Evolutionary conservation across 2,888 invertebrate genomes (phyloP).

Genomic region (Torymus aiolomorphi): DNA sequence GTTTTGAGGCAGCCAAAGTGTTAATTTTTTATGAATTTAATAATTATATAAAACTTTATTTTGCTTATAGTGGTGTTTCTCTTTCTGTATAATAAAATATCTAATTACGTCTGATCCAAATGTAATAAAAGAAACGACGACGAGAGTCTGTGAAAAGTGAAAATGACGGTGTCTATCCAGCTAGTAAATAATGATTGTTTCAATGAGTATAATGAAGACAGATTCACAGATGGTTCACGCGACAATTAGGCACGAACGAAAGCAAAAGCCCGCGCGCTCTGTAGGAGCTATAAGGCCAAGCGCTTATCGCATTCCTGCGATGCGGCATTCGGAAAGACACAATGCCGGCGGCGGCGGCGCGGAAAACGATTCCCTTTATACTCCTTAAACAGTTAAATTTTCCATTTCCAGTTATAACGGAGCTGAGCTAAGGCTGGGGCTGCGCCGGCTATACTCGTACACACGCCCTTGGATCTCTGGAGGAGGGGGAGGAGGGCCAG

Average conservation of each 20-base stretch:
- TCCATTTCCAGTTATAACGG: slow-evolving; percentile 43
- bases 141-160: slow-evolving; percentile 1
- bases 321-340: slow-evolving; percentile 10
- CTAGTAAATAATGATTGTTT: background rate
- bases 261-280: slow-evolving; percentile 13
- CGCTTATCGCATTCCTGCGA: slow-evolving; percentile 47
- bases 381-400: slow-evolving; percentile 33
- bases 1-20: no score
- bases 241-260: slow-evolving; percentile 30
- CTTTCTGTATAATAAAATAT: no score
- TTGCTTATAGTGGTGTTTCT: no score
- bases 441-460: no score
- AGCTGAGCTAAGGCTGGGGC: no score
- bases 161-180: background rate
- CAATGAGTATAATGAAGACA: background rate
- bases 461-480: no score
- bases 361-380: no score
- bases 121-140: no score
- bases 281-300: background rate
- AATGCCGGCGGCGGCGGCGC: background rate
- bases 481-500: no score
- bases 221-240: background rate
- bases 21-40: no score
- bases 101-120: no score
- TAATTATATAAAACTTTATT: no score